These are phyloP conservation scores for Drosophila merina DNA, from an alignment of 2,888 invertebrate genomes.

Conservation along the genomic window DNA sequence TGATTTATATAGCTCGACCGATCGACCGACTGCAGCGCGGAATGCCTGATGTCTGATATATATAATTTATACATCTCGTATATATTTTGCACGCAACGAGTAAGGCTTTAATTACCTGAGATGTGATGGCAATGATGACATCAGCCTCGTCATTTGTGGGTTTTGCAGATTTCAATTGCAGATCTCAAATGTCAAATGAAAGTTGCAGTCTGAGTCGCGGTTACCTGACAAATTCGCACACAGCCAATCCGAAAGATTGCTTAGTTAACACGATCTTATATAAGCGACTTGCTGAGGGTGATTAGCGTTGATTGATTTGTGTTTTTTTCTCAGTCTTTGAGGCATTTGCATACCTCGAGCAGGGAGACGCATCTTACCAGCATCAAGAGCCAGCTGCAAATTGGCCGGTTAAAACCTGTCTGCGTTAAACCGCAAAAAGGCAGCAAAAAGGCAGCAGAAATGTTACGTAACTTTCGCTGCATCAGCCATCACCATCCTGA, in stretches of 20 bases:
- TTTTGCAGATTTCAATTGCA: constrained; percentile 48
- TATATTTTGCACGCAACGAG: constrained; percentile 48
- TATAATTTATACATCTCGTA: constrained; percentile 1
- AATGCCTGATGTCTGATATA: constrained; percentile 18
- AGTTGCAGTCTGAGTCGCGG: constrained; percentile 26
- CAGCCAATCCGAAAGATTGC: neutral
- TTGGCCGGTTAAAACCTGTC: constrained; percentile 53
- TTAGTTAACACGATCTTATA: constrained; percentile 22
- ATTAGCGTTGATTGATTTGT: constrained; percentile 74
- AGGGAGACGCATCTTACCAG: constrained; percentile 20
- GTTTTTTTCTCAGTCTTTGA: constrained; percentile 27
- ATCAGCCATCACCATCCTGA: constrained; percentile 21
- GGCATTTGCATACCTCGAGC: constrained; percentile 37
- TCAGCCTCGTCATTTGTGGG: constrained; percentile 38
- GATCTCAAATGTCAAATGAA: constrained; percentile 63
- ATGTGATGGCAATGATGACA: constrained; percentile 52
- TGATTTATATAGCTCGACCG: constrained; percentile 18
- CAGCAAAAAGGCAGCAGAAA: constrained; percentile 9
- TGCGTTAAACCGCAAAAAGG: constrained; percentile 22
- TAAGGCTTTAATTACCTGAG: constrained; percentile 60
- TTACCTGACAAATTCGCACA: constrained; percentile 9
- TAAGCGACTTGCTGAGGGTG: constrained; percentile 34
- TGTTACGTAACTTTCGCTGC: constrained; percentile 70
- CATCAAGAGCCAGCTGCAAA: constrained; percentile 24
- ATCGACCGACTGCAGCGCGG: constrained; percentile 1